These are phyloP conservation scores for Crocallis elinguaria DNA, from an alignment of 2,888 invertebrate species.

Conservation along the genomic window DNA sequence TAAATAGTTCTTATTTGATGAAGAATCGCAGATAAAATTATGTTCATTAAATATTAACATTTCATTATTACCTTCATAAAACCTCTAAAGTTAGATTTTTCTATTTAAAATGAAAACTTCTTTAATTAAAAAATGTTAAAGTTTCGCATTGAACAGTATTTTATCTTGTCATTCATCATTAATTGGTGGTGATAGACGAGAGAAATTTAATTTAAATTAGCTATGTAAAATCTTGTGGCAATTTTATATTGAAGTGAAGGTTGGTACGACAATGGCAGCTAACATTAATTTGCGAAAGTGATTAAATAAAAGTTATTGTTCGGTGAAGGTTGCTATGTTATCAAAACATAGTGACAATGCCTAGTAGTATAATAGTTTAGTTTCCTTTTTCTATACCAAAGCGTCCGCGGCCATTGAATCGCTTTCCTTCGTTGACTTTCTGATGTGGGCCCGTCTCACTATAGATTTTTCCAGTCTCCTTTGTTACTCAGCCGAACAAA, in stretches of 20 bases:
- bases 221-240: not conserved
- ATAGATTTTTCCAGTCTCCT: conserved; percentile 29
- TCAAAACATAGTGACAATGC: not conserved
- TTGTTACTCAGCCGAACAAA: conserved; percentile 29
- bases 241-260: not conserved
- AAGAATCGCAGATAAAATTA: no score
- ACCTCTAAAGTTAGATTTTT: no score
- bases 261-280: not conserved
- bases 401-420: conserved; percentile 5
- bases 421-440: conserved; percentile 22
- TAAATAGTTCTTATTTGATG: not conserved
- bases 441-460: conserved; percentile 9
- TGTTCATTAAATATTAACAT: not conserved
- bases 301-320: not conserved
- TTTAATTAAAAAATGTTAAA: no score
- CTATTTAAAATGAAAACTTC: not conserved
- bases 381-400: conserved; percentile 8
- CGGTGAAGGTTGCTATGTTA: conserved; percentile 1
- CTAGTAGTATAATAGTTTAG: not conserved
- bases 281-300: not conserved
- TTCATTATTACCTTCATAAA: not conserved
- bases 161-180: not conserved
- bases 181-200: not conserved
- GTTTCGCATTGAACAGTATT: not conserved
- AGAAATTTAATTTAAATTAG: conserved; percentile 7